phyloP scores from a whole-genome alignment of 2,888 invertebrate genomes.

The Eurytoma adleriae region DNA sequence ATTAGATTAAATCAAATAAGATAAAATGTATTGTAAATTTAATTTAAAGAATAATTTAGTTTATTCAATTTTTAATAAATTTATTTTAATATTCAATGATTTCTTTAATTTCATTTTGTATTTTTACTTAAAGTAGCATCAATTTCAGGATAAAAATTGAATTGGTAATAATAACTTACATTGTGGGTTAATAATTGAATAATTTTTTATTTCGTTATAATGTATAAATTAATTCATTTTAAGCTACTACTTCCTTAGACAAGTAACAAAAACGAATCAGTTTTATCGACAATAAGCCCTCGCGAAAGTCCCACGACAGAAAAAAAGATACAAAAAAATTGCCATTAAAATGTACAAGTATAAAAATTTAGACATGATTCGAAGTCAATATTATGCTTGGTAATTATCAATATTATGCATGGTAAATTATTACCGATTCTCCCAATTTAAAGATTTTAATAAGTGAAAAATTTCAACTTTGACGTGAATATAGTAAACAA shows the following conservation, averaged over 20 bases:
- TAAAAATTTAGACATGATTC: constrained; percentile 21
- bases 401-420: constrained; percentile 27
- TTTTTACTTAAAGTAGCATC: neutral
- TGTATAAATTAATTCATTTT: constrained; percentile 56
- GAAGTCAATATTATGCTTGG: constrained; percentile 31
- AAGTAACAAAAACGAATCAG: constrained; percentile 53
- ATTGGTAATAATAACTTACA: constrained; percentile 16
- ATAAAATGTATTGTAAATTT: constrained; percentile 30
- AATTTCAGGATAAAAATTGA: constrained; percentile 5
- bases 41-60: constrained; percentile 4
- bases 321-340: constrained; percentile 27
- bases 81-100: constrained; percentile 13
- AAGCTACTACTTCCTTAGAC: constrained; percentile 48
- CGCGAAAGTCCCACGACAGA: constrained; percentile 24
- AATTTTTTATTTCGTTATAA: constrained; percentile 54
- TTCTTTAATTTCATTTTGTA: neutral
- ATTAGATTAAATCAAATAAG: constrained; percentile 61
- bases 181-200: constrained; percentile 35
- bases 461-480: constrained; percentile 10
- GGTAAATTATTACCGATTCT: constrained; percentile 7
- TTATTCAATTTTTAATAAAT: constrained; percentile 37
- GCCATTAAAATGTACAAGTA: constrained; percentile 26
- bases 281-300: constrained; percentile 29
- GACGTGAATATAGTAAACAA: constrained; percentile 33
- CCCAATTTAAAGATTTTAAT: neutral